phyloP scores from a whole-genome alignment of 2,888 invertebrate genomes.

The Drosophila paracracens region DNA sequence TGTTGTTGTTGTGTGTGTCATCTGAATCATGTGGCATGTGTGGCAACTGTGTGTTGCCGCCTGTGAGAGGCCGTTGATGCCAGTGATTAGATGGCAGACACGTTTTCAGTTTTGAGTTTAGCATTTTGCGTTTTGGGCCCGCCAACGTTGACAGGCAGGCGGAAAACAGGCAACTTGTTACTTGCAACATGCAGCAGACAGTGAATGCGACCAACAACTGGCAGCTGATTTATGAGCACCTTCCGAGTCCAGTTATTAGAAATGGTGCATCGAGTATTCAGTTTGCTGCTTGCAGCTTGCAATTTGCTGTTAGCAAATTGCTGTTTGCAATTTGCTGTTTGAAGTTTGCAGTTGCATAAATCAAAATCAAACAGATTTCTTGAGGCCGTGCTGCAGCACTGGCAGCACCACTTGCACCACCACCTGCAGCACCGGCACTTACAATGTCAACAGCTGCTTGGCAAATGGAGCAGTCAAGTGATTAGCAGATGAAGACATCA shows the following conservation, averaged over 20 bases:
- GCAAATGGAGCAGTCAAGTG: slow-evolving; percentile 72
- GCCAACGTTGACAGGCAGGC: slow-evolving; percentile 75
- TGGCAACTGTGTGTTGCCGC: slow-evolving; percentile 5
- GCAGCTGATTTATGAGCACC: slow-evolving; percentile 54
- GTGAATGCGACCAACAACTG: slow-evolving; percentile 9
- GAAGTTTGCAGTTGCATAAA: slow-evolving; percentile 51
- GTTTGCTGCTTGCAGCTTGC: slow-evolving; percentile 13
- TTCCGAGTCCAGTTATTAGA: slow-evolving; percentile 71
- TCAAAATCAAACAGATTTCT: slow-evolving; percentile 75
- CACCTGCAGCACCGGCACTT: slow-evolving; percentile 19
- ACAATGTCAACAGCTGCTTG: slow-evolving; percentile 36
- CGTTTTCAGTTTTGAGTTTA: slow-evolving; percentile 45
- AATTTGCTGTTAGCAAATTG: not conserved
- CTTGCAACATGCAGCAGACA: slow-evolving; percentile 20
- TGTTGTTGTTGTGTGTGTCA: slow-evolving; percentile 5
- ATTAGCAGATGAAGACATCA: slow-evolving; percentile 73
- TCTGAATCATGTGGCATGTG: slow-evolving; percentile 11
- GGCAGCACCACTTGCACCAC: slow-evolving; percentile 12
- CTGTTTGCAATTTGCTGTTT: slow-evolving; percentile 26
- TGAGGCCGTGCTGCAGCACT: not conserved
- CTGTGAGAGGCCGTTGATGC: slow-evolving; percentile 70
- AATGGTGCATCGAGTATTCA: slow-evolving; percentile 55
- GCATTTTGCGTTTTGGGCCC: slow-evolving; percentile 51
- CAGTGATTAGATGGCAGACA: slow-evolving; percentile 70
- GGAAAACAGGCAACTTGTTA: slow-evolving; percentile 22